phyloP scores from a whole-genome alignment of 2,888 invertebrate species.

The Plagiodera versicolora region DNA sequence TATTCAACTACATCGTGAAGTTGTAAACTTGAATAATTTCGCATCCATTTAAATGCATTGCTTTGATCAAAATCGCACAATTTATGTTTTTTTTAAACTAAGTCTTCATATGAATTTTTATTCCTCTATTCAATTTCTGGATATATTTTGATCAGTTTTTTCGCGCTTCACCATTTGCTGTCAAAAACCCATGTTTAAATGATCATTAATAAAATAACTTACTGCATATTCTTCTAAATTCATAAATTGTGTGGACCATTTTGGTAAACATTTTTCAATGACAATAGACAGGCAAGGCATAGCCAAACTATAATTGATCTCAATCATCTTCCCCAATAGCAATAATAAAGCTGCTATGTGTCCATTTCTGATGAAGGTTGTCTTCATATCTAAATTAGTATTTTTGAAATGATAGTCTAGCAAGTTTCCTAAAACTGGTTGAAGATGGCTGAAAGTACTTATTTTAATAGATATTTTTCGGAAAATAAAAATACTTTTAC shows the following conservation, averaged over 20 bases:
- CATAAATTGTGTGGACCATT: slow-evolving; percentile 58
- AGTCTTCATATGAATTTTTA: too few species aligned
- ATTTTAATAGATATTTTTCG: background rate
- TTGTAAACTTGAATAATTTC: too few species aligned
- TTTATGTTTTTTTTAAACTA: too few species aligned
- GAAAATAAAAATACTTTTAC: slow-evolving; percentile 34
- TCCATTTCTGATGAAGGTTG: slow-evolving; percentile 59
- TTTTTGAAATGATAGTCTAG: slow-evolving; percentile 63
- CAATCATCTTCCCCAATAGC: slow-evolving; percentile 30
- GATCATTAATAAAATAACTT: slow-evolving; percentile 18
- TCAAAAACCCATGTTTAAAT: too few species aligned
- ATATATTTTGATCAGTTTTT: too few species aligned
- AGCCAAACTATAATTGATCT: slow-evolving; percentile 29
- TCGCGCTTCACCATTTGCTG: too few species aligned
- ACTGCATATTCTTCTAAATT: slow-evolving; percentile 53
- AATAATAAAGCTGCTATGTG: slow-evolving; percentile 58
- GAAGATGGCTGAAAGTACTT: slow-evolving; percentile 49
- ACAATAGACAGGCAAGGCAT: slow-evolving; percentile 33
- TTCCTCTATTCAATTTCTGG: too few species aligned
- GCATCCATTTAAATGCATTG: too few species aligned
- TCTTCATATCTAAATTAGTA: slow-evolving; percentile 57
- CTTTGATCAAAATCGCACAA: too few species aligned
- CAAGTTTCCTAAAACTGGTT: slow-evolving; percentile 60
- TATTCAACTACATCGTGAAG: too few species aligned
- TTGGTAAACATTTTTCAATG: slow-evolving; percentile 53